These are phyloP conservation scores for Pelagia noctiluca DNA, from an alignment of 30 jellyfish, hydroid and myxozoan species.

Conservation along the genomic window DNA sequence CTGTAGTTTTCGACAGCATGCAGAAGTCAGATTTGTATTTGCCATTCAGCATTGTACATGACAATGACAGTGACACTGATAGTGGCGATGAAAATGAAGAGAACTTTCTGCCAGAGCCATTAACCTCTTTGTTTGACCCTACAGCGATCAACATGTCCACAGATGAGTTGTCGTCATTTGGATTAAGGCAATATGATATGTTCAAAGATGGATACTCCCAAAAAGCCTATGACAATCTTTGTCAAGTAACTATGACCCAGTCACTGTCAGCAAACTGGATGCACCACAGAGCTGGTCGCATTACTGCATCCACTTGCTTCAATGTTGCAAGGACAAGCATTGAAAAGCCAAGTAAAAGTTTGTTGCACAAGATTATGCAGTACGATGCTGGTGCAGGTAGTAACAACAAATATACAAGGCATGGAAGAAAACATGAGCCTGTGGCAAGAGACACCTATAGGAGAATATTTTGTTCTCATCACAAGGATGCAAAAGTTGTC, in stretches of 20 bases:
- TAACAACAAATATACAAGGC: neutral
- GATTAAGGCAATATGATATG: neutral
- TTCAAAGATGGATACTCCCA: neutral
- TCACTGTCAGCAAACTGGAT: constrained; percentile 36
- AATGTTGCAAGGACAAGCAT: constrained; percentile 7
- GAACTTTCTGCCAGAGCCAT: constrained; percentile 42
- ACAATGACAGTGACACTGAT: constrained; percentile 42
- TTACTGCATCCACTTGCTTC: constrained; percentile 32
- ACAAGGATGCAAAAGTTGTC: neutral
- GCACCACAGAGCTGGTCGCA: constrained; percentile 47
- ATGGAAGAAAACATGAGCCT: constrained; percentile 14
- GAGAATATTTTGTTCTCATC: neutral
- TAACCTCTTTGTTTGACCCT: constrained; percentile 35
- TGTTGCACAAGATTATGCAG: constrained; percentile 27
- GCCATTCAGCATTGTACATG: constrained; percentile 5
- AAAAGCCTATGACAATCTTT: neutral
- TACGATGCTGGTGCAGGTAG: neutral
- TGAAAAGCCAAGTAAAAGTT: constrained; percentile 23
- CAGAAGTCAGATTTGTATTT: constrained; percentile 6
- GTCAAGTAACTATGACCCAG: constrained; percentile 20
- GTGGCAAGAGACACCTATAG: constrained; percentile 11
- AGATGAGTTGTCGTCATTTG: neutral
- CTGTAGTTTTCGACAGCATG: constrained; percentile 2
- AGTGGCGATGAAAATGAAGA: constrained; percentile 19
- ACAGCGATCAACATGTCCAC: constrained; percentile 10